Conservation (phyloP, 2,113 vertebrate species). For the Notothenia coriiceps region DNA sequence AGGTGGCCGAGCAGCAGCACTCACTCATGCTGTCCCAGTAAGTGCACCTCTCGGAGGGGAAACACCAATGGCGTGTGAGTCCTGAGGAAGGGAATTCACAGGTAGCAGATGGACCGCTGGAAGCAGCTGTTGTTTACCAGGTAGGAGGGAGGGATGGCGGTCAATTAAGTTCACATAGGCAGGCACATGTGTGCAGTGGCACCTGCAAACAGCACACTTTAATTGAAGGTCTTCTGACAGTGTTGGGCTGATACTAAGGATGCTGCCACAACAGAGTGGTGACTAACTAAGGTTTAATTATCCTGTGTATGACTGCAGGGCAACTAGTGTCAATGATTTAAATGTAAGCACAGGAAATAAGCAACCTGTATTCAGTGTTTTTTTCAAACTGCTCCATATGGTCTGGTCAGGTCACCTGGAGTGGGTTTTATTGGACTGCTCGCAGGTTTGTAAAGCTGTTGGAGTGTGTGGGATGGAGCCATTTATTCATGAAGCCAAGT, state of each 20-base stretch:
- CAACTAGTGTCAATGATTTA: not conserved
- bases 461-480: conserved; percentile 2
- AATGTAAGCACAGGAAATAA: not conserved
- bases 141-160: conserved; percentile 28
- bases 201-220: conserved; percentile 23
- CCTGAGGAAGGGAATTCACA: conserved; percentile 41
- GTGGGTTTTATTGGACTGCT: not conserved
- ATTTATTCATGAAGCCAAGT: too few species aligned
- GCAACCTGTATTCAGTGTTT: not conserved
- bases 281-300: not conserved
- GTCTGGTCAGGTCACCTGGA: not conserved
- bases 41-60: conserved; percentile 10
- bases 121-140: conserved; percentile 72
- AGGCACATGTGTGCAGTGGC: not conserved
- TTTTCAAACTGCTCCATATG: not conserved
- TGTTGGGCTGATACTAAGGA: too few species aligned
- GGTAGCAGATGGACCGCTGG: conserved; percentile 50
- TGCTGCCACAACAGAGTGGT: not conserved
- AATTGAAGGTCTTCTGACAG: conserved; percentile 9
- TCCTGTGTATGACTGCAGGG: not conserved
- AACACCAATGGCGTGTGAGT: conserved; percentile 24
- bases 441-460: not conserved
- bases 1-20: conserved; percentile 14
- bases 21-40: not conserved
- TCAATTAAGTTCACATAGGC: conserved; percentile 26